These are phyloP conservation scores for Myrmecophaga tridactyla DNA, from an alignment of 2,113 vertebrate species.

Conservation along the genomic window DNA sequence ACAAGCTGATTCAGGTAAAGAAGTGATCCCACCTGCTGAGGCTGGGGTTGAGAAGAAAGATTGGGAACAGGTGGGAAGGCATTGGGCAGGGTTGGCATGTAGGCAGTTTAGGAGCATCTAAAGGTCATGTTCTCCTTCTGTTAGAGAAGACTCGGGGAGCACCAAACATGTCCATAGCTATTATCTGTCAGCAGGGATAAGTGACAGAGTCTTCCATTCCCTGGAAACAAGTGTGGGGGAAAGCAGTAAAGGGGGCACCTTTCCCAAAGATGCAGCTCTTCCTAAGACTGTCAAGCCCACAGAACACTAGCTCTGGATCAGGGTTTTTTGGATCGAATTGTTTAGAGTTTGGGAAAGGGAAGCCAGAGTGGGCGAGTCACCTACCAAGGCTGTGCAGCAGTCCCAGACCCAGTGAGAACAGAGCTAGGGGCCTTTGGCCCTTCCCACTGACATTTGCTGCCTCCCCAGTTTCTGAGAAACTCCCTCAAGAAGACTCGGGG, in stretches of 20 bases:
- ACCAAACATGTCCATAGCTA: neutral
- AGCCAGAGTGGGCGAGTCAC: rapidly evolving
- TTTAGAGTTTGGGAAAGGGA: neutral
- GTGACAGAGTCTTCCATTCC: neutral
- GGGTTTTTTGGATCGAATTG: rapidly evolving
- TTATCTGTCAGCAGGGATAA: neutral
- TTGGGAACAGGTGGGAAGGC: rapidly evolving
- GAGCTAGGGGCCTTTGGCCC: neutral
- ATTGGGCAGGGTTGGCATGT: rapidly evolving
- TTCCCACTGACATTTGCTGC: rapidly evolving
- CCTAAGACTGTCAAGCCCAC: no score
- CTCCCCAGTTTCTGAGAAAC: conserved; percentile 67
- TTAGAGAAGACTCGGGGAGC: neutral
- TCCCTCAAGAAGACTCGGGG: conserved; percentile 68
- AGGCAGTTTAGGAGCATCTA: neutral
- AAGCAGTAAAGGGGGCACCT: no score
- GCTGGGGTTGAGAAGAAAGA: rapidly evolving
- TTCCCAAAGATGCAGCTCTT: neutral
- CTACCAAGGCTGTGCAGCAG: rapidly evolving
- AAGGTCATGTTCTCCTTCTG: neutral
- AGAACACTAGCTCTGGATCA: rapidly evolving
- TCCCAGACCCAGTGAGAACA: neutral
- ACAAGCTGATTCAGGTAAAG: conserved; percentile 71
- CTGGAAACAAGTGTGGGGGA: no score
- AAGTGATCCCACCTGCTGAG: neutral